A percentile compares a stretch with the other conserved stretches of the same genome.
phyloP scores from a whole-genome alignment of 1,140 invertebrate genomes.

The Lysiphlebus fabarum region DNA sequence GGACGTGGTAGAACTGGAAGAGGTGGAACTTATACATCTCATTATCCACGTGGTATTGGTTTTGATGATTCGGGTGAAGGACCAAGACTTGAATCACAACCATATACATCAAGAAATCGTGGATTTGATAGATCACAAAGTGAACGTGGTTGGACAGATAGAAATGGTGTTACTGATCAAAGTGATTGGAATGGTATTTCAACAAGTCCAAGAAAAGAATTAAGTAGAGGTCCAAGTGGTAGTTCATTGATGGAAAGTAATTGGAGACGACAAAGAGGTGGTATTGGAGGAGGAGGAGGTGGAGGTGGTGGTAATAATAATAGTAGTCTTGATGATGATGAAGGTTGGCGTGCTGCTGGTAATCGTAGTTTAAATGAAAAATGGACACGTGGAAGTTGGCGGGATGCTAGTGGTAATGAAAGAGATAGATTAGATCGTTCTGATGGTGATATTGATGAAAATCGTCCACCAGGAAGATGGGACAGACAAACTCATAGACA shows the following conservation, averaged over 20 bases:
- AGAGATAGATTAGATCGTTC: slow-evolving; percentile 44
- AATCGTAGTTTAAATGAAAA: slow-evolving; percentile 29
- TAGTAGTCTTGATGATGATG: slow-evolving; percentile 56
- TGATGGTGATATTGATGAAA: slow-evolving; percentile 43
- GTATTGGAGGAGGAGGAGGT: slow-evolving; percentile 60
- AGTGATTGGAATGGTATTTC: slow-evolving; percentile 60
- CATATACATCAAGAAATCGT: slow-evolving; percentile 47
- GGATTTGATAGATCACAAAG: slow-evolving; percentile 51
- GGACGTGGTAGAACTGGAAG: slow-evolving; percentile 56
- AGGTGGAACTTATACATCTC: slow-evolving; percentile 55
- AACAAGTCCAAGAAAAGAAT: slow-evolving; percentile 63
- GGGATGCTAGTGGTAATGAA: slow-evolving; percentile 59
- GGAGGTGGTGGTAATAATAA: slow-evolving; percentile 56
- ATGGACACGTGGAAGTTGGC: slow-evolving; percentile 60
- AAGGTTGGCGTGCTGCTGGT: slow-evolving; percentile 57
- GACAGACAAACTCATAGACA: slow-evolving; percentile 52
- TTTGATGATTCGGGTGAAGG: slow-evolving; percentile 57
- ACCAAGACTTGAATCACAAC: slow-evolving; percentile 44
- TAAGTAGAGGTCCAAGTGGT: slow-evolving; percentile 53
- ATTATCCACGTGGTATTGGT: slow-evolving; percentile 58
- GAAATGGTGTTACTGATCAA: slow-evolving; percentile 62
- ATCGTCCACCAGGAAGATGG: slow-evolving; percentile 46
- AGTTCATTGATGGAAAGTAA: slow-evolving; percentile 60
- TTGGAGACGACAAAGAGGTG: slow-evolving; percentile 59
- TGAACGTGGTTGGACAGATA: slow-evolving; percentile 60